Base-by-base conservation (phyloP, 2,797 vertebrate species). In the Stomatorhinus walkeri region DNA sequence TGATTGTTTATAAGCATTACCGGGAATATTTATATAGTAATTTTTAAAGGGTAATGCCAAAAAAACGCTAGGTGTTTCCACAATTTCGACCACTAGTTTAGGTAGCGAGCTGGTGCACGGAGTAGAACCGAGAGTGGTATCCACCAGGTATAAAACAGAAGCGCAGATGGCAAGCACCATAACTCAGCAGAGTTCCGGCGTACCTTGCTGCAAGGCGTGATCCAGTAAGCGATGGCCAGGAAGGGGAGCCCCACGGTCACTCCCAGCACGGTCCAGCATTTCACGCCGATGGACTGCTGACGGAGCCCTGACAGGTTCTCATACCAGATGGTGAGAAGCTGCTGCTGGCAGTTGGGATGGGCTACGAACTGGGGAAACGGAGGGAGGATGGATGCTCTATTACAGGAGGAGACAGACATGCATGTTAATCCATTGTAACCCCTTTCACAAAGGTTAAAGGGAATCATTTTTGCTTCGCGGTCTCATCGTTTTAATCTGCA, bases 341-440 rank as follows among this genome's bases (percentile, higher is more conserved):
- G 98, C 95, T 99, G 98, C 93, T 99, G 98, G 94, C 98, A 99
- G 95, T 99, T 99, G 79, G 98, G 98, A 93, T 99, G 98, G 90
- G 98, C 98, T 56, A 99, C 98, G 48, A 99, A 99, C 98, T 99
- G 94, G 4, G 91, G 91, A 89, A 87, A 89, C 12, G 51, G 36
- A 56, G 24, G 87, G 36, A 40, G 36, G 76, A n/a, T 9, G 32
- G 14, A 61, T 7, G 24, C n/a, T n/a, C 12, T 28, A 16, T 83
- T 19, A 51, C 19, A 87, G 36, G 68, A 22, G n/a, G 24, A 88
- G 24, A 79, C 12, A 56, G 43, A 85, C 48, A 51, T 48, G 5
- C 24, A 48, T 46, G 24, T 85, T 85, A 22, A 28, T 28, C 48
- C n/a, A 2, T 28, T 43, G 16, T 46, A 81, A n/a, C 19, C 40